Conservation (phyloP, 37 sponge, comb jelly and placozoan genomes). For the Eunapius fragilis region DNA sequence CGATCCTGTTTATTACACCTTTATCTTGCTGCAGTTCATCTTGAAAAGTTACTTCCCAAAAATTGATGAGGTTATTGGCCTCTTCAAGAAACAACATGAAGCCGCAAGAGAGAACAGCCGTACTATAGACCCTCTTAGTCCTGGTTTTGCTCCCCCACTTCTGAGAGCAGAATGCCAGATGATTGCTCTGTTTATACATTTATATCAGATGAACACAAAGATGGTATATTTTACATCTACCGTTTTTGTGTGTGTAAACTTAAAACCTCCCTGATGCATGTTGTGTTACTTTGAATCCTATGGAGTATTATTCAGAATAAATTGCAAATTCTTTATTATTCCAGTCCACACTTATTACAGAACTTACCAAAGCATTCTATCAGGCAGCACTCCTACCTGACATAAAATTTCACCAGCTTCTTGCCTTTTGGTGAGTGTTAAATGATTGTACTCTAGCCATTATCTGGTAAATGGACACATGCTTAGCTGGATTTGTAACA, state of each 20-base stretch:
- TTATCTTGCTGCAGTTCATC: slow-evolving; percentile 50
- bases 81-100: slow-evolving; percentile 17
- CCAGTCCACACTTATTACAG: slow-evolving; percentile 15
- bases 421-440: slow-evolving; percentile 40
- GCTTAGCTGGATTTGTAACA: too few relatives aligned
- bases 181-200: slow-evolving; percentile 49
- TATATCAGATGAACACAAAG: background rate
- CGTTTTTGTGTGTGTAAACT: too few relatives aligned
- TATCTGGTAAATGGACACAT: too few relatives aligned
- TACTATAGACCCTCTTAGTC: slow-evolving; percentile 1
- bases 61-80: slow-evolving; percentile 24
- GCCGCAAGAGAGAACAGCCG: background rate
- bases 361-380: slow-evolving; percentile 29
- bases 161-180: slow-evolving; percentile 62
- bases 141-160: slow-evolving; percentile 49
- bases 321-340: too few relatives aligned
- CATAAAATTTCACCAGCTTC: slow-evolving; percentile 40
- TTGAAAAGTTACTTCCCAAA: slow-evolving; percentile 33
- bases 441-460: background rate
- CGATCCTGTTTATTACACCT: too few relatives aligned
- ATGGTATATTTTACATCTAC: slow-evolving; percentile 12
- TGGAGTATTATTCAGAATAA: too few relatives aligned
- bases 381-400: slow-evolving; percentile 17
- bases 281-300: too few relatives aligned
- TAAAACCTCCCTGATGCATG: too few relatives aligned